Conservation (phyloP, 2,888 invertebrate species). For the Lasioglossum calceatum region DNA sequence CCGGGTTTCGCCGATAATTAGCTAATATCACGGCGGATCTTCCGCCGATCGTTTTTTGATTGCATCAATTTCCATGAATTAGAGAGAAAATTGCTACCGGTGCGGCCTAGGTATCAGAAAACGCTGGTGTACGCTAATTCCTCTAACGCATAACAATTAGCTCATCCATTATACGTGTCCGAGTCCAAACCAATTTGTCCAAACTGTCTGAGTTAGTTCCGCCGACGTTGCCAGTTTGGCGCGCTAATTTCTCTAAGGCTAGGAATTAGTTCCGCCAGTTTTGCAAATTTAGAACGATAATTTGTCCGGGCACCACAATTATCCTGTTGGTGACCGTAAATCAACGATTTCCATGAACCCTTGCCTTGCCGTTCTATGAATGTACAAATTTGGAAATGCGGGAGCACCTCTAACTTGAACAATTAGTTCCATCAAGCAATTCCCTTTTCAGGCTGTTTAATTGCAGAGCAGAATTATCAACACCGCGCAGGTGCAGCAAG, state of each 20-base stretch:
- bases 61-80: neutral
- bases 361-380: neutral
- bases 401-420: neutral
- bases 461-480: neutral
- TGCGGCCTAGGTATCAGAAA: neutral
- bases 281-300: slow-evolving; percentile 14
- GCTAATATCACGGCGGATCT: neutral
- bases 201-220: slow-evolving; percentile 16
- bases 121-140: neutral
- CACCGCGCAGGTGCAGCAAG: neutral
- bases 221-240: slow-evolving; percentile 17
- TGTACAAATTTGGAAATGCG: neutral
- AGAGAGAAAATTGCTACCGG: neutral
- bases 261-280: slow-evolving; percentile 26
- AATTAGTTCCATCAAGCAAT: neutral
- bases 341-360: neutral
- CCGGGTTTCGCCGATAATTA: neutral
- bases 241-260: slow-evolving; percentile 11
- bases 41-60: neutral
- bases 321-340: neutral
- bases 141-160: neutral
- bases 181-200: slow-evolving; percentile 19
- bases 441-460: neutral
- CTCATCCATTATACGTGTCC: neutral
- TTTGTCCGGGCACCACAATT: slow-evolving; percentile 7